Base-by-base conservation (phyloP, 1,140 invertebrate species). In the Hestina assimilis region DNA sequence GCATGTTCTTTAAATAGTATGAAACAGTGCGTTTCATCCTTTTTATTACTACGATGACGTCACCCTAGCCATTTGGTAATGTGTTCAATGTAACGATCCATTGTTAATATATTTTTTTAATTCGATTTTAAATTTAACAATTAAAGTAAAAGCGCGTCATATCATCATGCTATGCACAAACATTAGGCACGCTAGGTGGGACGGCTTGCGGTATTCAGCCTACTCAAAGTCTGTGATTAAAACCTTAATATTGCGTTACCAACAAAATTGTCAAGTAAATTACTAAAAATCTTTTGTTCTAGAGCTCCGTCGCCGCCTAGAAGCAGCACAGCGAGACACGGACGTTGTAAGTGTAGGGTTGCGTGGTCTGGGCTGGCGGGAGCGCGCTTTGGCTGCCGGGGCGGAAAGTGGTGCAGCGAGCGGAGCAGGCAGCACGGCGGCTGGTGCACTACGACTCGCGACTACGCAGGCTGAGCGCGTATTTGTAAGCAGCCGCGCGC, bases 401-500 rank as follows among this genome's bases (percentile, higher is more conserved):
- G 79, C 79, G 0, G 61, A 50, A 4, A 66, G 73, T 1, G 60
- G 66, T n/a, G 67, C 75, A 15, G 53, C 68, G 21, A 55, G 53
- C n/a, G 55, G 56, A 3, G 55, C 55, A 4, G 59, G 54, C 6
- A 42, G 35, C 28, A 50, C 54, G 26, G 59, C 62, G 8, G 23
- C 42, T 14, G 61, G 45, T 0, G 60, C 60, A 7, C 46, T 84
- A 4, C 41, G 53, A 1, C 60, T 63, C 0, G 79, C 80, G 7
- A 69, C 72, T 45, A 69, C 69, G 12, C 78, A 85, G 60, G 83
- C 83, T 2, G 79, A 86, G 45, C 52, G 82, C 2, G 79, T 88
- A 24, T 87, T 81, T 59, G 87, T 90, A 2, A 82, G 89, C 19
- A 90, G 91, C 71, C 72, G 89, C 3, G 80, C 82, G 0, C 75